Conservation (phyloP, 2,888 invertebrate genomes). For the Nowickia ferox region DNA sequence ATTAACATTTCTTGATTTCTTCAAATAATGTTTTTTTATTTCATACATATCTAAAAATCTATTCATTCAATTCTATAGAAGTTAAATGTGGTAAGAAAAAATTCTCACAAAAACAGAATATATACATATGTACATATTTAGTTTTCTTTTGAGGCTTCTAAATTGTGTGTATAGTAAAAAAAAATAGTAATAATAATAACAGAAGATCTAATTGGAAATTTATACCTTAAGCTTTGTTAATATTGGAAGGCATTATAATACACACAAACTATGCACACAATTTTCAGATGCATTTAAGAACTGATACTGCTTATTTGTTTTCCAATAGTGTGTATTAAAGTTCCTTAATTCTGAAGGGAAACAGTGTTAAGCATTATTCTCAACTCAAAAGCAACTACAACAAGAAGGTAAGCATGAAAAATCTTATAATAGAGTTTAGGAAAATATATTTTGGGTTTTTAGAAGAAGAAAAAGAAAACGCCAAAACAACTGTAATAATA, state of each 20-base stretch:
- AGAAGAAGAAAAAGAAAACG: constrained; percentile 6
- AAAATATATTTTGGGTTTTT: constrained; percentile 35
- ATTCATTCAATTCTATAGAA: constrained; percentile 39
- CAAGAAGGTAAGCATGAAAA: constrained; percentile 10
- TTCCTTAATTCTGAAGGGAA: neutral
- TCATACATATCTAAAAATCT: neutral
- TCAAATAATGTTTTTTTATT: neutral
- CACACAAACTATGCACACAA: neutral
- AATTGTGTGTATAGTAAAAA: neutral
- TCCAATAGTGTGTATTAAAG: too few species aligned
- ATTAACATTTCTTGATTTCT: constrained; percentile 13
- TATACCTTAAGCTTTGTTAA: constrained; percentile 32
- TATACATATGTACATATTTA: neutral
- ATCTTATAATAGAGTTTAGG: constrained; percentile 44
- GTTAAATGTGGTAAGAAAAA: constrained; percentile 47
- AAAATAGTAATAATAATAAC: neutral
- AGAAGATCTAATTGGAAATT: constrained; percentile 56
- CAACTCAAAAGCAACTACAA: constrained; percentile 17
- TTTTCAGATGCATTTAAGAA: neutral
- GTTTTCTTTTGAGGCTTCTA: constrained; percentile 15
- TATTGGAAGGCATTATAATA: neutral
- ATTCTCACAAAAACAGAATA: constrained; percentile 34
- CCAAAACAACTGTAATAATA: constrained; percentile 39
- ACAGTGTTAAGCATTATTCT: constrained; percentile 8
- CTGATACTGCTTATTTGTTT: too few species aligned